These are phyloP conservation scores for Xanthia togata DNA, from an alignment of 2,888 invertebrate species.

Conservation along the genomic window DNA sequence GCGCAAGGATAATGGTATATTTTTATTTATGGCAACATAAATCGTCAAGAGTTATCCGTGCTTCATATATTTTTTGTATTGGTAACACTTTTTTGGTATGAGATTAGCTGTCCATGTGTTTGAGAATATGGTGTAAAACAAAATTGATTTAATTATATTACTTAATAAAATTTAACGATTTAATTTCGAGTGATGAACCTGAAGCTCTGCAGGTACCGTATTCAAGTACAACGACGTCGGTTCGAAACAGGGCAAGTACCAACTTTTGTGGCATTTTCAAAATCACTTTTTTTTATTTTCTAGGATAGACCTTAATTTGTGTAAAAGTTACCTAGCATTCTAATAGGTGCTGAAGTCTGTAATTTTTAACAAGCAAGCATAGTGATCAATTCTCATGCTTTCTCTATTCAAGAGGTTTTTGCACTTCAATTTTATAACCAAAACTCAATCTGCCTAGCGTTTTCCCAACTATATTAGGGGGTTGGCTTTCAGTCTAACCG, in stretches of 20 bases:
- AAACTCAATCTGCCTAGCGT: too few relatives aligned
- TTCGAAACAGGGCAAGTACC: too few relatives aligned
- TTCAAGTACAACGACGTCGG: too few relatives aligned
- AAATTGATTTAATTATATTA: neutral
- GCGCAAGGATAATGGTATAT: constrained; percentile 60
- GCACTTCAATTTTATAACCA: neutral
- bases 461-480: too few relatives aligned
- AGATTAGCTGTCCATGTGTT: constrained; percentile 36
- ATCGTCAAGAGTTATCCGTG: constrained; percentile 59
- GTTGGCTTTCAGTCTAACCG: too few relatives aligned
- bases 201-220: too few relatives aligned
- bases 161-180: neutral
- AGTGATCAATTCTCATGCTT: neutral
- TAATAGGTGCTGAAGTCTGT: neutral
- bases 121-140: constrained; percentile 1
- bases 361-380: neutral
- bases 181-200: neutral
- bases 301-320: too few relatives aligned
- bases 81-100: constrained; percentile 51
- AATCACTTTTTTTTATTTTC: too few relatives aligned
- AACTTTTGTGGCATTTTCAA: too few relatives aligned
- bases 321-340: neutral
- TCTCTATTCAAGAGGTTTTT: neutral
- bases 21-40: constrained; percentile 65
- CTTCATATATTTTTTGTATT: constrained; percentile 53